Base-by-base conservation (phyloP, 2,888 invertebrate species). In the Drosophila bunnanda region DNA sequence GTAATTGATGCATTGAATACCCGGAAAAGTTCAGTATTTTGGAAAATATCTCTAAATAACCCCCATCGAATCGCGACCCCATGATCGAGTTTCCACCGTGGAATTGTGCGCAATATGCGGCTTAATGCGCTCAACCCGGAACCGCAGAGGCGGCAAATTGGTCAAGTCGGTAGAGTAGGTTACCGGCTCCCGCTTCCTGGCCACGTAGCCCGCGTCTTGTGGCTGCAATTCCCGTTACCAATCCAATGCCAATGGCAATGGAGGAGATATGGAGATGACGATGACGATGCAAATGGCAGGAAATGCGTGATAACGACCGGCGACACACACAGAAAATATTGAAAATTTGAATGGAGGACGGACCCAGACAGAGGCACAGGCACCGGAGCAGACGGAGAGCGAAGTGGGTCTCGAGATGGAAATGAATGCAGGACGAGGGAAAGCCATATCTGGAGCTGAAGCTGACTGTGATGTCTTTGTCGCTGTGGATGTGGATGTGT, bases 241-340 rank as follows among this genome's bases (percentile, higher is more conserved):
- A 38, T 53, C 67, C 57, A 53, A 59, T 60, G 44, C 62, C 62
- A 54, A 65, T 59, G 80, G 73, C 76, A 70, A 59, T 56, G 60
- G 28, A 4, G 25, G 48, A 34, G 62, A 64, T 25, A 44, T 77
- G 61, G 34, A 17, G 62, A 67, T 73, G 62, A 30, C 12, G 28
- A 58, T 62, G 62, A 34, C 74, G 75, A 80, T 82, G 82, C 81
- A 86, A 83, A 83, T 87, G 84, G 80, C 84, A 87, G 82, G 87
- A 83, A 83, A 87, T 84, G 84, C 84, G 84, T 87, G 82, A 83
- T 83, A 83, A 87, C 82, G 77, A 87, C 82, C 68, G 79, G 55
- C 64, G 77, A 76, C 83, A 82, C 67, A 65, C 60, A 66, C 58
- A 64, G 60, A 76, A 67, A 77, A 76, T 85, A 85, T 80, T 65